Conservation (phyloP, 2,113 vertebrate species). For the Podiceps cristatus region DNA sequence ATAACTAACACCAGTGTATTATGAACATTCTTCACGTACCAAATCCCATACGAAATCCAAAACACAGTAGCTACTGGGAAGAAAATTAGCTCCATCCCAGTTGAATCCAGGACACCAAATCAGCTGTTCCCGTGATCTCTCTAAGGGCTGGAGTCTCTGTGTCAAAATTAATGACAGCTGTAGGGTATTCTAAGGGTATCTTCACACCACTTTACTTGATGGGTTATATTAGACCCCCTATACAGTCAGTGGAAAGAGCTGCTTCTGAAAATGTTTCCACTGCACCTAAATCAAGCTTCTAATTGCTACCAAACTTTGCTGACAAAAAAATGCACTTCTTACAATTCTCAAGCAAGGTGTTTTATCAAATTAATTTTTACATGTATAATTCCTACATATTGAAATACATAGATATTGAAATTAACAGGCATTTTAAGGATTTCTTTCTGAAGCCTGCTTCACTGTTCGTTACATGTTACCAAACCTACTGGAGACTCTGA, state of each 20-base stretch:
- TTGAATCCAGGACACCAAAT: background rate
- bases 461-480: background rate
- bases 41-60: too few species aligned
- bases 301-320: background rate
- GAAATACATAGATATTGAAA: background rate
- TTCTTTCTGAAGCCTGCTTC: background rate
- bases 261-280: background rate
- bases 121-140: background rate
- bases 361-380: background rate
- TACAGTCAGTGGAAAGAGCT: background rate
- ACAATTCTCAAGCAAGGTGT: background rate
- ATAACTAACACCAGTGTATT: too few species aligned
- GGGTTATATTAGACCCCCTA: background rate
- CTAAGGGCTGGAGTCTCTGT: background rate
- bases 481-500: background rate
- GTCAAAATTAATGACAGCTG: background rate
- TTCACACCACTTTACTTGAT: background rate
- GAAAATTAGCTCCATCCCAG: too few species aligned
- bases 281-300: background rate
- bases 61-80: too few species aligned
- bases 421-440: background rate
- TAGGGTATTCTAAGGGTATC: background rate
- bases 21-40: too few species aligned
- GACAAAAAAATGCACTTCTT: background rate
- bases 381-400: background rate